These are phyloP conservation scores for Gnathonemus longibarbis DNA, from an alignment of 2,113 vertebrate species.

Conservation along the genomic window DNA sequence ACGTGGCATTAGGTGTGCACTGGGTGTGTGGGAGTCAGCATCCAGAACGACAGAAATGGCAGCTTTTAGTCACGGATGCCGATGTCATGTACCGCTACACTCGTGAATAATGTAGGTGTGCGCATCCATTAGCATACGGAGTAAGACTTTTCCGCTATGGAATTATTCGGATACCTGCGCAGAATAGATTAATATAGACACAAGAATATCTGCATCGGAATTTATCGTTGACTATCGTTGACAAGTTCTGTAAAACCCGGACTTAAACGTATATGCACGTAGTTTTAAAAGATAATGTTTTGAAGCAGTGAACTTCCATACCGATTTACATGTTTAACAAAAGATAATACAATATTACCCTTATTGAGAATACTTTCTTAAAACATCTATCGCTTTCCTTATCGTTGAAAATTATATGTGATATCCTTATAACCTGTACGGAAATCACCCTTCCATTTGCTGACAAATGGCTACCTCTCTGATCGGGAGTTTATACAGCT, in stretches of 20 bases:
- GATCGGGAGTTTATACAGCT: background rate
- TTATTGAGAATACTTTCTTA: background rate
- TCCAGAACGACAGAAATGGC: background rate
- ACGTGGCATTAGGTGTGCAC: background rate
- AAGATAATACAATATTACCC: background rate
- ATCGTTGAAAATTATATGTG: background rate
- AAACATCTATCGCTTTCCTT: background rate
- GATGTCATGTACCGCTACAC: background rate
- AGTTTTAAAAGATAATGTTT: background rate
- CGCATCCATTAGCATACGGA: background rate
- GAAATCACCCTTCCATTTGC: background rate
- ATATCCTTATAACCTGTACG: background rate
- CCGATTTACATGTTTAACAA: background rate
- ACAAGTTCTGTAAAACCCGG: background rate
- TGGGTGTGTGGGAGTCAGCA: background rate
- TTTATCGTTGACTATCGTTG: background rate
- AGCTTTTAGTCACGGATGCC: background rate
- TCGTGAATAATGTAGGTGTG: background rate
- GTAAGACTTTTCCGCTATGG: background rate
- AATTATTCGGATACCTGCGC: conserved; percentile 15
- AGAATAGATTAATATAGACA: conserved; percentile 10
- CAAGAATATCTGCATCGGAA: background rate
- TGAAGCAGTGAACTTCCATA: background rate
- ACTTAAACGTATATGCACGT: background rate
- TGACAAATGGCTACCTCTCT: background rate